phyloP scores from a whole-genome alignment of 1,140 invertebrate genomes.

The Phocides pigmalion region DNA sequence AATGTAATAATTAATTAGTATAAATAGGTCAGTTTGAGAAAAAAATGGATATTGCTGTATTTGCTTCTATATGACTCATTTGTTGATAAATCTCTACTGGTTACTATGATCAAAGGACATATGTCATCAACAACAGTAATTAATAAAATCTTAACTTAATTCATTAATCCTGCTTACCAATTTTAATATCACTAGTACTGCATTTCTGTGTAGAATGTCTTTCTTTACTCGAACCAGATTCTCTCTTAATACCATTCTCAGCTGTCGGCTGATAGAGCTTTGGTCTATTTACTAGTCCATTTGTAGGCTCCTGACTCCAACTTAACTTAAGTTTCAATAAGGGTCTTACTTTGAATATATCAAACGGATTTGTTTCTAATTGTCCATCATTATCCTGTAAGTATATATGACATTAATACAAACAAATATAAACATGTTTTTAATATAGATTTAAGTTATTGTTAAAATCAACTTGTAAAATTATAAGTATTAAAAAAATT shows the following conservation, averaged over 20 bases:
- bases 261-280: constrained; percentile 77
- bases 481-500: no score
- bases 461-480: no score
- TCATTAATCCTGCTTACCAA: constrained; percentile 49
- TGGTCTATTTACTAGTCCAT: constrained; percentile 88
- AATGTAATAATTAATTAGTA: no score
- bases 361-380: constrained; percentile 85
- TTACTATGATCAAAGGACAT: no score
- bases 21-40: no score
- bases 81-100: no score
- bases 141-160: no score
- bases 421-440: no score
- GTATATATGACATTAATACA: background rate
- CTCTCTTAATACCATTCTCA: constrained; percentile 71
- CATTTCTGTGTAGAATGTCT: constrained; percentile 55
- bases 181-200: constrained; percentile 60
- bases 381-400: constrained; percentile 75
- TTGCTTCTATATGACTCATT: no score
- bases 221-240: constrained; percentile 59
- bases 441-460: no score
- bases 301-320: constrained; percentile 91
- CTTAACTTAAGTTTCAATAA: constrained; percentile 92
- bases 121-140: no score
- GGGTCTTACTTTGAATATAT: constrained; percentile 90
- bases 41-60: no score